Evolutionary conservation across 2,113 vertebrate species (phyloP).

Genomic region (Thinocorus orbignyianus): DNA sequence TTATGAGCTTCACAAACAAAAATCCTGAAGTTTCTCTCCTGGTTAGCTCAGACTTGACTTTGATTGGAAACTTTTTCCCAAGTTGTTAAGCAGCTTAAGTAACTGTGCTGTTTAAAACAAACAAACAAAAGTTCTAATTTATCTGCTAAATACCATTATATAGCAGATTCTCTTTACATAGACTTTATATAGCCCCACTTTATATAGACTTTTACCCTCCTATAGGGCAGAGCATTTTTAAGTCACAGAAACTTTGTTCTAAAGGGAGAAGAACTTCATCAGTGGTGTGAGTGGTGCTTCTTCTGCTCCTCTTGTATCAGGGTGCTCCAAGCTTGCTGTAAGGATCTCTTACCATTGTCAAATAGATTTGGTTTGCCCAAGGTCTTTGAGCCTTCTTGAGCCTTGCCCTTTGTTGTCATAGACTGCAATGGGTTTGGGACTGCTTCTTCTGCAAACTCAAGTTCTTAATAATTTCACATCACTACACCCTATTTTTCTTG

Average conservation of each 20-base stretch:
- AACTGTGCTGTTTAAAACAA: neutral
- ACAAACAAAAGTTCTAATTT: neutral
- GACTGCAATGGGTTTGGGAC: neutral
- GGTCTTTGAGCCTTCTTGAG: neutral
- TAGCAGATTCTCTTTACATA: neutral
- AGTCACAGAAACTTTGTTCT: neutral
- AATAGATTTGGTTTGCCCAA: neutral
- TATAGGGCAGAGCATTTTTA: neutral
- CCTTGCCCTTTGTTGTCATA: neutral
- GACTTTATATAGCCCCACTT: rapidly evolving
- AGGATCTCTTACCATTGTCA: neutral
- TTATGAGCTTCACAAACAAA: neutral
- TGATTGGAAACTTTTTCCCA: neutral
- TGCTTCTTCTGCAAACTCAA: neutral
- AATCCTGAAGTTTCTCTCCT: neutral
- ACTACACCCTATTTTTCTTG: neutral
- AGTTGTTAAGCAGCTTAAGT: neutral
- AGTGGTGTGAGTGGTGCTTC: neutral
- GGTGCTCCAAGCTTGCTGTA: neutral
- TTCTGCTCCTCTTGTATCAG: neutral
- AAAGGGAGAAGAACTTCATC: neutral
- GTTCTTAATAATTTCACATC: neutral
- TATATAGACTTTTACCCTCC: neutral
- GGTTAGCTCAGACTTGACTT: neutral
- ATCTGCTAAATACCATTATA: neutral